Percentiles rank a stretch among this genome's conserved stretches.
Conservation (phyloP, 1,140 invertebrate species). For the Glossosoma conforme region DNA sequence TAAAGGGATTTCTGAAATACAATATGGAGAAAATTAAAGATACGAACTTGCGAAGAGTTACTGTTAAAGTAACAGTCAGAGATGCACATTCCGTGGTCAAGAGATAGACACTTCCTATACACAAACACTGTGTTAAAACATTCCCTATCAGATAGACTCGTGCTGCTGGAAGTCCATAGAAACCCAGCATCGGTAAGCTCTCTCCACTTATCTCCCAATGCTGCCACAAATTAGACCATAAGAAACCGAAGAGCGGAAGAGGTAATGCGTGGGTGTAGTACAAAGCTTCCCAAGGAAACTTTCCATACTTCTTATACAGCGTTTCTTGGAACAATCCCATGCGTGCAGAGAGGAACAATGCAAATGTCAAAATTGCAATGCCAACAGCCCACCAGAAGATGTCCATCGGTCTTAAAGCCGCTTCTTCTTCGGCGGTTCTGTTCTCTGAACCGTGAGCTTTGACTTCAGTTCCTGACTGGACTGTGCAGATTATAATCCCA, state of each 20-base stretch:
- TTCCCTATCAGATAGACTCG: slow-evolving; percentile 81
- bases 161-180: slow-evolving; percentile 64
- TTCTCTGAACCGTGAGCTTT: slow-evolving; percentile 45
- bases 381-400: slow-evolving; percentile 83
- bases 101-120: slow-evolving; percentile 91
- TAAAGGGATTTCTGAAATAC: slow-evolving; percentile 95
- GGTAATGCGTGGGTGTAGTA: slow-evolving; percentile 93
- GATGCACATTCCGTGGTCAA: slow-evolving; percentile 92
- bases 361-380: slow-evolving; percentile 79
- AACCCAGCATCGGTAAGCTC: slow-evolving; percentile 50
- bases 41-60: slow-evolving; percentile 93
- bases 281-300: slow-evolving; percentile 90
- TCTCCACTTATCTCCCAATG: slow-evolving; percentile 60
- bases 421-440: slow-evolving; percentile 43
- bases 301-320: slow-evolving; percentile 81
- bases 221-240: slow-evolving; percentile 68
- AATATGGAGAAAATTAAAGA: slow-evolving; percentile 92
- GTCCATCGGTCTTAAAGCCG: slow-evolving; percentile 49
- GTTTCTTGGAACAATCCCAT: slow-evolving; percentile 97
- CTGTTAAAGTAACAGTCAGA: slow-evolving; percentile 90
- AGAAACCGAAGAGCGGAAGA: slow-evolving; percentile 76
- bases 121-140: slow-evolving; percentile 90
- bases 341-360: slow-evolving; percentile 87
- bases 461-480: slow-evolving; percentile 75
- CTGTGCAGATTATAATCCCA: slow-evolving; percentile 88